Evolutionary conservation across 2,888 invertebrate species (phyloP).

Genomic region (Coronaproctus castanopsis): DNA sequence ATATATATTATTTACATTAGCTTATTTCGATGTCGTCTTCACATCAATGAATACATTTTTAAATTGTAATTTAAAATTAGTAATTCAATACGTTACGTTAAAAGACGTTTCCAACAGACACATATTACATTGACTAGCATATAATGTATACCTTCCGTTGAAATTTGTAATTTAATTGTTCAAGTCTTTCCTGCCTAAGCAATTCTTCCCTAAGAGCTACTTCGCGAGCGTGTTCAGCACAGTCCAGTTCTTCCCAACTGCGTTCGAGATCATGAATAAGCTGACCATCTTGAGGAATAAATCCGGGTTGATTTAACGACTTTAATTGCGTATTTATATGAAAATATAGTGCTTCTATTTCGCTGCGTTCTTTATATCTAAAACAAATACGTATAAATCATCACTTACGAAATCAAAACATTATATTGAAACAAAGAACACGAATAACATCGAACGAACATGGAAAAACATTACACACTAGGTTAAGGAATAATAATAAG

Average conservation of each 20-base stretch:
- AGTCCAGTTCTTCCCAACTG: slow-evolving; percentile 81
- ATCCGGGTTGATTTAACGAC: slow-evolving; percentile 73
- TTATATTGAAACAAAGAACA: background rate
- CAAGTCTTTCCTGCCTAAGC: slow-evolving; percentile 73
- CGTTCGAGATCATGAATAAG: slow-evolving; percentile 86
- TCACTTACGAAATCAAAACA: background rate
- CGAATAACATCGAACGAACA: background rate
- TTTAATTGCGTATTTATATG: slow-evolving; percentile 90
- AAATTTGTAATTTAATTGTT: slow-evolving; percentile 88
- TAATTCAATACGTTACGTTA: too few relatives aligned
- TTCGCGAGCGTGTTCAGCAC: slow-evolving; percentile 83
- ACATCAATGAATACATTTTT: too few relatives aligned
- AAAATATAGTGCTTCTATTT: slow-evolving; percentile 89
- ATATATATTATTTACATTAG: too few relatives aligned
- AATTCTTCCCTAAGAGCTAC: slow-evolving; percentile 79
- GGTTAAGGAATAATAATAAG: too few relatives aligned
- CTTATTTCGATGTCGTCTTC: too few relatives aligned
- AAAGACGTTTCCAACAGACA: too few relatives aligned
- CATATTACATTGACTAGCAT: too few relatives aligned
- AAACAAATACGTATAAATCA: slow-evolving; percentile 1
- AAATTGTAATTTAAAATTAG: too few relatives aligned
- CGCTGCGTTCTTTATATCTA: slow-evolving; percentile 87
- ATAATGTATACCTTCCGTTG: slow-evolving; percentile 75
- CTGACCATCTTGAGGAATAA: slow-evolving; percentile 70
- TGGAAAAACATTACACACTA: background rate